Conservation (phyloP, 2,113 vertebrate species). For the Lophotis ruficrista region DNA sequence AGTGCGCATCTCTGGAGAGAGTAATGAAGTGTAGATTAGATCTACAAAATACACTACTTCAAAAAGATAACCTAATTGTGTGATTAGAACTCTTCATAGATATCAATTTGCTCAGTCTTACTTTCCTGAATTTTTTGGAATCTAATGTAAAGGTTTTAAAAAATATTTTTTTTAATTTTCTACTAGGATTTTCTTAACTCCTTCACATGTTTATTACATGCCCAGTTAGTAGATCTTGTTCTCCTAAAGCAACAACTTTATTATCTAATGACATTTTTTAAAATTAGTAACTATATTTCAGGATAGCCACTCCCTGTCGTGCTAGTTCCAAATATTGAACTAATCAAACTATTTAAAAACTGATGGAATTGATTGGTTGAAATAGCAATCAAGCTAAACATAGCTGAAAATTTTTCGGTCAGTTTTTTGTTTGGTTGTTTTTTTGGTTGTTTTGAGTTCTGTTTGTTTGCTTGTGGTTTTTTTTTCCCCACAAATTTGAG, state of each 20-base stretch:
- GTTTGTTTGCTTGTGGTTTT: fast-evolving
- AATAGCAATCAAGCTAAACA: not conserved
- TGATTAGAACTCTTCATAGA: not conserved
- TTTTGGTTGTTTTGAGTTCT: not conserved
- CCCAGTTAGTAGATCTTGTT: not conserved
- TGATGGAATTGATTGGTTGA: not conserved
- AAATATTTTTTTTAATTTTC: not conserved
- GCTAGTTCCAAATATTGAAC: not conserved
- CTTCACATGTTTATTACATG: not conserved
- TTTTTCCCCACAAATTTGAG: not conserved
- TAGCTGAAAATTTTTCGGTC: not conserved
- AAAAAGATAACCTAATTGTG: not conserved
- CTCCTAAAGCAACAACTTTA: not conserved
- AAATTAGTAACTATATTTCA: not conserved
- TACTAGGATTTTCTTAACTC: not conserved
- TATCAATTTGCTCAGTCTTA: not conserved
- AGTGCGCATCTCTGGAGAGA: not conserved
- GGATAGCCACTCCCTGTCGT: not conserved
- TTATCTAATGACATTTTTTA: not conserved
- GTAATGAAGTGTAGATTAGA: not conserved
- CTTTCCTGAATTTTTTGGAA: not conserved
- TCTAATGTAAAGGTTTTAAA: not conserved
- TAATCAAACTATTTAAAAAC: not conserved
- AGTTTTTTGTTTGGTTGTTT: fast-evolving
- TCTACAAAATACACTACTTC: not conserved